Percentiles rank a stretch among this genome's conserved stretches.
phyloP scores from a whole-genome alignment of 37 sponge, comb jelly and placozoan genomes.

The Hormiphora californensis region DNA sequence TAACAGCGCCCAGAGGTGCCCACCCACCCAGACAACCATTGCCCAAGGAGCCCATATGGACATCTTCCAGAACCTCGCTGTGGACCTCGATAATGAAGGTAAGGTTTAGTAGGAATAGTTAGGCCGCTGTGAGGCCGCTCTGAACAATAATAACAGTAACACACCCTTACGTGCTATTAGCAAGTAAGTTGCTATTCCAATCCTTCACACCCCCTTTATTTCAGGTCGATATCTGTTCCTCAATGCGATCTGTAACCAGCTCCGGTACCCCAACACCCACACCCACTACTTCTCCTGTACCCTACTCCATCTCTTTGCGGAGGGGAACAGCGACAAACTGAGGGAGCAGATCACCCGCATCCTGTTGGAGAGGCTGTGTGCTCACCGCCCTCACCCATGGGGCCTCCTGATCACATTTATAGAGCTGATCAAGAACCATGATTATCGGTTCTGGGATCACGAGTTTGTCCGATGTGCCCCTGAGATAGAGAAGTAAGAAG shows the following conservation, averaged over 20 bases:
- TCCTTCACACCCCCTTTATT: not conserved
- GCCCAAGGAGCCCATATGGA: slow-evolving; percentile 94
- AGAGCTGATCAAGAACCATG: slow-evolving; percentile 90
- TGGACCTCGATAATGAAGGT: slow-evolving; percentile 97
- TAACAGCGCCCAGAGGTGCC: slow-evolving; percentile 61
- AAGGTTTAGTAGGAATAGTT: not conserved
- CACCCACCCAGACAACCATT: slow-evolving; percentile 78
- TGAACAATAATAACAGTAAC: no score
- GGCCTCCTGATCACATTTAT: slow-evolving; percentile 99
- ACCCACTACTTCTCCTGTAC: slow-evolving; percentile 99
- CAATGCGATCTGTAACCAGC: slow-evolving; percentile 97
- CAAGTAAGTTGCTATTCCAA: not conserved
- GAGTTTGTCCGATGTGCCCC: slow-evolving; percentile 99
- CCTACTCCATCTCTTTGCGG: slow-evolving; percentile 85
- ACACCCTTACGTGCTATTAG: no score
- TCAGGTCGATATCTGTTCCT: slow-evolving; percentile 95
- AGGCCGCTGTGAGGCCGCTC: no score
- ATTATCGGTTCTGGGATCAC: slow-evolving; percentile 97
- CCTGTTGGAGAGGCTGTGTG: slow-evolving; percentile 90
- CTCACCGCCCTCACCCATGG: slow-evolving; percentile 98
- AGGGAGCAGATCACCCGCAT: slow-evolving; percentile 98
- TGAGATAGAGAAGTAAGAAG: slow-evolving; percentile 92
- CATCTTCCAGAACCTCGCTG: slow-evolving; percentile 86
- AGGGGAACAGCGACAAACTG: slow-evolving; percentile 86
- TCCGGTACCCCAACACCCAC: slow-evolving; percentile 97